Percentiles rank a stretch among this genome's conserved stretches.
phyloP scores from a whole-genome alignment of 2,888 invertebrate species.

The Taphrorychus bicolor region DNA sequence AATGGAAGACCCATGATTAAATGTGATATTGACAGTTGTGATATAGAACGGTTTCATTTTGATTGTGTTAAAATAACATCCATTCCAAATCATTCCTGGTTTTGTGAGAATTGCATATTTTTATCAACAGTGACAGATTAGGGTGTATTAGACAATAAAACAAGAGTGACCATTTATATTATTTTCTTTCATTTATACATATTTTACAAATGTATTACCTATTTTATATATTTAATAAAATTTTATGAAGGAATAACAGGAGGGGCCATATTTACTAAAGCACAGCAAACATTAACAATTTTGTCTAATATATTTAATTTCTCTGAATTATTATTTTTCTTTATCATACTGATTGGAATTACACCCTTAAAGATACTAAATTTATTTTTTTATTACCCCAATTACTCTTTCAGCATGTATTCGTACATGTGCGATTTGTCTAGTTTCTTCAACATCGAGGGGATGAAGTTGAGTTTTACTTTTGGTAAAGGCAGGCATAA shows the following conservation, averaged over 20 bases:
- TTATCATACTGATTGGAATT: constrained; percentile 18
- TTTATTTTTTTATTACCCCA: constrained; percentile 28
- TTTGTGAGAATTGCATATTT: no score
- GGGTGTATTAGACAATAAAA: no score
- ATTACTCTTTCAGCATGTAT: constrained; percentile 14
- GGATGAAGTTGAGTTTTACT: constrained; percentile 42
- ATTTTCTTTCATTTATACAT: no score
- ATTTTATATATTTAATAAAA: no score
- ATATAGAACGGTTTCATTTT: constrained; percentile 95
- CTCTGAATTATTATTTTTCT: background rate
- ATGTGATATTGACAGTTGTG: constrained; percentile 82
- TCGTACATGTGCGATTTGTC: constrained; percentile 41
- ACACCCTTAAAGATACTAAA: constrained; percentile 19
- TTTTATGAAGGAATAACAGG: background rate
- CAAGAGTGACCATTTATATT: no score
- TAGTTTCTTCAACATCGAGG: constrained; percentile 41
- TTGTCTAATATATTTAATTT: constrained; percentile 20
- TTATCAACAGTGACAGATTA: no score
- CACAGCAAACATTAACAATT: constrained; percentile 38
- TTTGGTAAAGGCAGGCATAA: constrained; percentile 42
- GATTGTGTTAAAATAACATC: no score
- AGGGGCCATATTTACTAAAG: constrained; percentile 11
- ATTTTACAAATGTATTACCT: no score
- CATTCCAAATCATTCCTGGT: constrained; percentile 56
- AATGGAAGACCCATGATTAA: constrained; percentile 71